These are phyloP conservation scores for Eumaeus atala DNA, from an alignment of 1,140 invertebrate species.

Conservation along the genomic window DNA sequence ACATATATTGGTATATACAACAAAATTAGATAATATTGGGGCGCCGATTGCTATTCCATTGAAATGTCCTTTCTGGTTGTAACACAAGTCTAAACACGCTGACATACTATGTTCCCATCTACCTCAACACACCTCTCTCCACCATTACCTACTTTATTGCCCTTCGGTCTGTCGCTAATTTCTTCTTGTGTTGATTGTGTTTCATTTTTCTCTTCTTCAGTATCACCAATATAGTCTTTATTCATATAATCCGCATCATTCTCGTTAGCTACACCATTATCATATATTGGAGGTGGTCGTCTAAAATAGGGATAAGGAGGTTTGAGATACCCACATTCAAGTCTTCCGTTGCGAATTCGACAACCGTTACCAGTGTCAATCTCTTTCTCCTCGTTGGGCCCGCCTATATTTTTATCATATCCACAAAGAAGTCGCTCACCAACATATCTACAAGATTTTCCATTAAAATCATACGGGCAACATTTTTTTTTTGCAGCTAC, in stretches of 20 bases:
- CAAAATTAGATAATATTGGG: too few relatives aligned
- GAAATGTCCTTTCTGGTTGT: too few relatives aligned
- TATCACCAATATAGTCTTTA: conserved; percentile 7
- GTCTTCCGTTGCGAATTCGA: conserved; percentile 36
- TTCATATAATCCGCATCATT: conserved; percentile 11
- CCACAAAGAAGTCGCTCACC: conserved; percentile 54
- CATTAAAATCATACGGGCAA: conserved; percentile 55
- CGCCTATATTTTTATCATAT: conserved; percentile 46
- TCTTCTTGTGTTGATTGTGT: conserved; percentile 4
- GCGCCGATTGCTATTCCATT: too few relatives aligned
- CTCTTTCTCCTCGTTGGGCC: conserved; percentile 18
- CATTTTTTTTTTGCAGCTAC: conserved; percentile 41
- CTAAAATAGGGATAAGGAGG: conserved; percentile 39
- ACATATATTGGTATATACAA: too few relatives aligned
- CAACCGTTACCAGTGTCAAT: conserved; percentile 39
- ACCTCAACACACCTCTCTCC: conserved; percentile 48
- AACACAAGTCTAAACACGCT: too few relatives aligned
- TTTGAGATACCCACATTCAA: conserved; percentile 54
- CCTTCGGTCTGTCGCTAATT: not conserved
- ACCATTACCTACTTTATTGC: too few relatives aligned
- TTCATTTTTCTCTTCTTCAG: conserved; percentile 16
- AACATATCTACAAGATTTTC: conserved; percentile 38
- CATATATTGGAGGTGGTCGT: too few relatives aligned
- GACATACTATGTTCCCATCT: conserved; percentile 37
- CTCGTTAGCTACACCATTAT: too few relatives aligned